Conservation (phyloP, 2,888 invertebrate species). For the Hipparchia semele region DNA sequence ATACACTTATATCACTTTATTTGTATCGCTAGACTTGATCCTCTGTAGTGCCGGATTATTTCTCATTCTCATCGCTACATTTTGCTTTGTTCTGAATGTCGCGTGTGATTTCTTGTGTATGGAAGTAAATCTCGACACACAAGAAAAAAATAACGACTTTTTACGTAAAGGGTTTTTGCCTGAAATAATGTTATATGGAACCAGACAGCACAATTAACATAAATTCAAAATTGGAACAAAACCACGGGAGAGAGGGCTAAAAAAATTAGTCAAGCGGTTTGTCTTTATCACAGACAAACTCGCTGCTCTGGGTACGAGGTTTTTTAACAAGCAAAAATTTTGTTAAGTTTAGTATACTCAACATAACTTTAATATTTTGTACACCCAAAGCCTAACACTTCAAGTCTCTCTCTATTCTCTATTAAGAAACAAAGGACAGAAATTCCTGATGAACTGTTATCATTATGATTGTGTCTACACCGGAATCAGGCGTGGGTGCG, state of each 20-base stretch:
- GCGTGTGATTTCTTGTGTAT: not conserved
- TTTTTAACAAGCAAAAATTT: too few relatives aligned
- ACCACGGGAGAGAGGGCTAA: too few relatives aligned
- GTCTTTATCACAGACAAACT: too few relatives aligned
- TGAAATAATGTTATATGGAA: too few relatives aligned
- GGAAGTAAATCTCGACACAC: not conserved
- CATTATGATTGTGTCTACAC: not conserved
- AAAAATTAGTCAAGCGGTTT: too few relatives aligned
- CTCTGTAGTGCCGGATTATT: constrained; percentile 37
- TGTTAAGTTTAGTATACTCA: too few relatives aligned
- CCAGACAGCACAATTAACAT: too few relatives aligned
- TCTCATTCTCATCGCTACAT: not conserved
- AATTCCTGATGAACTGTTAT: not conserved
- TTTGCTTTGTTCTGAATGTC: not conserved
- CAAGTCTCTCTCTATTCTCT: not conserved
- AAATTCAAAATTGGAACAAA: too few relatives aligned
- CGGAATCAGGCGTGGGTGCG: constrained; percentile 1
- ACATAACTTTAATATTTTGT: too few relatives aligned
- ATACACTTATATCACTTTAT: constrained; percentile 56
- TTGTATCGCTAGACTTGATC: constrained; percentile 59
- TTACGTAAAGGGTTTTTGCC: too few relatives aligned
- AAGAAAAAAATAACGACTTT: too few relatives aligned
- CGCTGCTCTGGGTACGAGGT: too few relatives aligned
- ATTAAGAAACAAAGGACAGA: not conserved
- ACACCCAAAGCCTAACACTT: not conserved